Base-by-base conservation (phyloP, 2,888 invertebrate species). In the Dryomyza anilis region DNA sequence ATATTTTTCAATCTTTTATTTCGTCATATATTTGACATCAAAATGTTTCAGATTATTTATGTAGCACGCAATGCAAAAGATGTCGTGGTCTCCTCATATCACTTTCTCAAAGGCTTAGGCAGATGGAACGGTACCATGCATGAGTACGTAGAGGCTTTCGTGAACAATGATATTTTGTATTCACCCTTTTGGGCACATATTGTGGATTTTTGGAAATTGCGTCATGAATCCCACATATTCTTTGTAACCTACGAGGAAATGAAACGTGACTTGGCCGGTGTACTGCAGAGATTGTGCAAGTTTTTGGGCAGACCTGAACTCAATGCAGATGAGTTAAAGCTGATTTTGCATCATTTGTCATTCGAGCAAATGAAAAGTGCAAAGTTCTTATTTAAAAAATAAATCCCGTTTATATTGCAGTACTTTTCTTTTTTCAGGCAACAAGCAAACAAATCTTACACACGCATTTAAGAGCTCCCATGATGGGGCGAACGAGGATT, bases 61-160 rank as follows among this genome's bases (percentile, higher is more conserved):
- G 89, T 93, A 0, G 91, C 91, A 0, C 85, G 94, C 68, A 93
- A 94, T 80, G 92, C 93, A 0, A 90, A 92, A 78, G 94, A 94
- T 79, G 90, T 91, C 0, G 88, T 87, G 0, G 90, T 93, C 0
- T 94, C 94, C 0, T 92, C 87, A 79, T 94, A 89, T 74, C 89
- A 92, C 78, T 85, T 87, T 66, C 78, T 87, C 0, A 86, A 89
- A 67, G 84, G 86, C 63, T 88, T 89, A 0, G 88, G 88, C 73
- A 89, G 87, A 70, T 73, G 75, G 1, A 87, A 88, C 23, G 50
- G 59, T 14, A 87, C 88, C 74, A 89, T 90, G 69, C 84, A 86
- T 70, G 86, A 85, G 1, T 71, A 69, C 30, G 27, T 72, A 0
- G 50, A 69, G 2, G 65, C 45, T 7, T 69, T 72, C n/a, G 39